phyloP scores from a whole-genome alignment of 2,797 vertebrate genomes.

The Steatocranus sp. region DNA sequence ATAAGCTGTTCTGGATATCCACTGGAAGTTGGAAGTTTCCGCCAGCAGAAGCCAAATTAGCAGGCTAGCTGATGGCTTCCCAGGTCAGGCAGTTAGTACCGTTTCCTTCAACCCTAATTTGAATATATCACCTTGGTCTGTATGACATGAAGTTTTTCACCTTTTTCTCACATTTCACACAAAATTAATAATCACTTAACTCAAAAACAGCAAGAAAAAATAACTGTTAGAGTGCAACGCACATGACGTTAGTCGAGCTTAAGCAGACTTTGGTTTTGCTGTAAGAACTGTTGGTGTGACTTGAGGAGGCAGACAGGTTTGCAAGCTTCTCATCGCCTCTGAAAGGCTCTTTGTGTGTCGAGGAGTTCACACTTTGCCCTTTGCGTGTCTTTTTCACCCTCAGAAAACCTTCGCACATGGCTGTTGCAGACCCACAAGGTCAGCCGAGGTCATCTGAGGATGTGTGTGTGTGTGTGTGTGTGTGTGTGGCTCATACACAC shows the following conservation, averaged over 20 bases:
- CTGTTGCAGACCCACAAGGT: conserved; percentile 7
- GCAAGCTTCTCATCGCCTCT: background rate
- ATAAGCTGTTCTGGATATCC: background rate
- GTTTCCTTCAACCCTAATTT: background rate
- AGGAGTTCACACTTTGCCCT: background rate
- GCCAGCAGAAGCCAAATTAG: background rate
- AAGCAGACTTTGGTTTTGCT: background rate
- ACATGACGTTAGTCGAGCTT: background rate
- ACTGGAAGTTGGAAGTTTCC: background rate
- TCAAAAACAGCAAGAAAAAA: background rate
- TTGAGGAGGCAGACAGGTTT: background rate
- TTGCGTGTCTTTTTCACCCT: background rate
- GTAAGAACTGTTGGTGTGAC: background rate
- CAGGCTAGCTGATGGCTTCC: background rate
- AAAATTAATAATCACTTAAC: background rate
- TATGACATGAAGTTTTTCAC: background rate
- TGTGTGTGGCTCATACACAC: background rate
- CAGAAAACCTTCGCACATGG: background rate
- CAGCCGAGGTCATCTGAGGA: conserved; percentile 4
- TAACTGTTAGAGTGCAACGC: background rate
- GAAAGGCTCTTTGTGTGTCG: conserved; percentile 21
- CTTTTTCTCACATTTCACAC: background rate
- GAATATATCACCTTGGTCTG: background rate
- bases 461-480: background rate
- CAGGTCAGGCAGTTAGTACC: background rate